Percentiles rank a stretch among this genome's conserved stretches.
phyloP scores from a whole-genome alignment of 1,140 invertebrate genomes.

The Muscidifurax raptorellus region DNA sequence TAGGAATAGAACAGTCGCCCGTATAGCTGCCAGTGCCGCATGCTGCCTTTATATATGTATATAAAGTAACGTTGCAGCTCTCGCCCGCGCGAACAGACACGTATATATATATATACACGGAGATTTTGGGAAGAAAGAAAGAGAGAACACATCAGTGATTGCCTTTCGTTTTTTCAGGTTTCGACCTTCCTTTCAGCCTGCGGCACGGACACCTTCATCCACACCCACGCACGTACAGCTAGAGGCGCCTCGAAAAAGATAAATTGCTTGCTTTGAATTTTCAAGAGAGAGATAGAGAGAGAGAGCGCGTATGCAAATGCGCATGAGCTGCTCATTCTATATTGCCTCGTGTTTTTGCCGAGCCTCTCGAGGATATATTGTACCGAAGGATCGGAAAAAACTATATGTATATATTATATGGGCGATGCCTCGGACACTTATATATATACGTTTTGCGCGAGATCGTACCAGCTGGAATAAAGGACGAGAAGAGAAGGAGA shows the following conservation, averaged over 20 bases:
- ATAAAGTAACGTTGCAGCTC: slow-evolving; percentile 44
- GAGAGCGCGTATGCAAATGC: neutral
- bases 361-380: too few relatives aligned
- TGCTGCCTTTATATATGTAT: slow-evolving; percentile 11
- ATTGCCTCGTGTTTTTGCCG: neutral
- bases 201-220: neutral
- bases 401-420: neutral
- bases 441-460: neutral
- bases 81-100: neutral
- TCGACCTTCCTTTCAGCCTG: neutral
- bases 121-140: neutral
- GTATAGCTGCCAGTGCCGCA: slow-evolving; percentile 42
- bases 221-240: too few relatives aligned
- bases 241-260: neutral
- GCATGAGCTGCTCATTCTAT: neutral
- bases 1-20: slow-evolving; percentile 55
- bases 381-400: neutral
- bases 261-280: slow-evolving; percentile 19
- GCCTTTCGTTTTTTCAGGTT: neutral
- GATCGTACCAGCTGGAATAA: neutral
- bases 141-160: neutral
- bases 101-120: neutral
- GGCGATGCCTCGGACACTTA: neutral
- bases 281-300: neutral
- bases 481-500: neutral